A percentile compares a stretch with the other conserved stretches of the same genome.
These are phyloP conservation scores for Proisotoma minuta DNA, from an alignment of 2,888 invertebrate genomes.

Conservation along the genomic window DNA sequence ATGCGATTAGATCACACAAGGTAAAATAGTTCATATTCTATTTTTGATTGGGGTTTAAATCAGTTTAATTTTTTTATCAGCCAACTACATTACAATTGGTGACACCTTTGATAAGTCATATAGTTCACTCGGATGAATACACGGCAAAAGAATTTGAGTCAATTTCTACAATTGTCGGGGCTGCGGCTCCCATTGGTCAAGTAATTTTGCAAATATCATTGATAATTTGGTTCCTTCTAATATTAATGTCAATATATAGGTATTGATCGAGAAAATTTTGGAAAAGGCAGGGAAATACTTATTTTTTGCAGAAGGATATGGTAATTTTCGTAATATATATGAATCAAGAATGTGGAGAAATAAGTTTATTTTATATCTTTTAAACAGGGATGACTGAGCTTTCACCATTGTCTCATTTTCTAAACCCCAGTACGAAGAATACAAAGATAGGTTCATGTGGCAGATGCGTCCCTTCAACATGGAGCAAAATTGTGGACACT, in stretches of 20 bases:
- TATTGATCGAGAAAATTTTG: constrained; percentile 45
- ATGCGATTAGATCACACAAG: constrained; percentile 59
- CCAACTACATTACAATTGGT: constrained; percentile 49
- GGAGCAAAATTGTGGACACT: constrained; percentile 61
- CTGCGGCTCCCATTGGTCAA: constrained; percentile 32
- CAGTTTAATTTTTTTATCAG: not conserved
- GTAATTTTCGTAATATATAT: constrained; percentile 8
- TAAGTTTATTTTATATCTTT: constrained; percentile 11
- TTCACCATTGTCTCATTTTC: constrained; percentile 58
- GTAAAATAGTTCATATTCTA: constrained; percentile 44
- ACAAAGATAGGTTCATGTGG: constrained; percentile 67
- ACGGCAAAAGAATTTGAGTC: constrained; percentile 63
- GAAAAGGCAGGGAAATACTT: constrained; percentile 39
- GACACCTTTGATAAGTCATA: constrained; percentile 69
- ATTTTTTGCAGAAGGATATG: constrained; percentile 47
- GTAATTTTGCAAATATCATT: too few relatives aligned
- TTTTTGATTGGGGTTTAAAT: not conserved
- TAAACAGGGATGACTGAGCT: constrained; percentile 58
- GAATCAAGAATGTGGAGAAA: too few relatives aligned
- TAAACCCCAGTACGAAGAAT: constrained; percentile 44
- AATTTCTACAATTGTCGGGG: too few relatives aligned
- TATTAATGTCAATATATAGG: too few relatives aligned
- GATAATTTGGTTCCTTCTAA: too few relatives aligned
- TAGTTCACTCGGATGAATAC: constrained; percentile 66
- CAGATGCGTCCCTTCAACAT: constrained; percentile 62